Conservation (phyloP, 1,140 invertebrate genomes). For the Nomia melanderi region DNA sequence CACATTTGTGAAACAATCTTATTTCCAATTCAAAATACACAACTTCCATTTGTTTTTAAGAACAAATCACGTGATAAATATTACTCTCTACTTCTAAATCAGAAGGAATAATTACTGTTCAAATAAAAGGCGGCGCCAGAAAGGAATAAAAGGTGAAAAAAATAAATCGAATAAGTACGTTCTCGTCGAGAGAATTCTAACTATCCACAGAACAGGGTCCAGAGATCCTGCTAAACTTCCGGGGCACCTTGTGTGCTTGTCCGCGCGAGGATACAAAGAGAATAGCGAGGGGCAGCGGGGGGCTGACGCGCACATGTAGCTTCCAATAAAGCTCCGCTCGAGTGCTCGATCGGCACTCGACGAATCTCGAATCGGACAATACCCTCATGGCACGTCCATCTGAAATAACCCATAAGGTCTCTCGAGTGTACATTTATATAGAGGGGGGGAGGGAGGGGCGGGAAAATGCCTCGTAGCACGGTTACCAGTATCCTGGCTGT, state of each 20-base stretch:
- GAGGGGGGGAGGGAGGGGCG: not conserved
- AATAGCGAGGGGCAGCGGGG: not conserved
- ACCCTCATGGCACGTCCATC: constrained; percentile 64
- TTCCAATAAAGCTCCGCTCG: constrained; percentile 71
- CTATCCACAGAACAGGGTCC: too few relatives aligned
- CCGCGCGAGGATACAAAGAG: not conserved
- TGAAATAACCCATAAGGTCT: constrained; percentile 69
- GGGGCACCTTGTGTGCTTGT: constrained; percentile 12
- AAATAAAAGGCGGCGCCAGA: too few relatives aligned
- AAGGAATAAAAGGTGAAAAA: too few relatives aligned
- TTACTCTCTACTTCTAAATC: too few relatives aligned
- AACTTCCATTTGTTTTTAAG: too few relatives aligned
- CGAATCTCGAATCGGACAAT: constrained; percentile 70
- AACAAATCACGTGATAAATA: too few relatives aligned
- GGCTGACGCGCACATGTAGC: constrained; percentile 56
- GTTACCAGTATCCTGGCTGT: constrained; percentile 11
- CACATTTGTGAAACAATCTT: too few relatives aligned
- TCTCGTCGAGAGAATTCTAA: not conserved
- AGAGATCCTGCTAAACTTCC: not conserved
- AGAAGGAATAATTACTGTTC: too few relatives aligned
- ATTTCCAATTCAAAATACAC: too few relatives aligned
- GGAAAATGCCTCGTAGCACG: constrained; percentile 23
- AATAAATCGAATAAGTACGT: too few relatives aligned
- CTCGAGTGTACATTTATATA: constrained; percentile 35
- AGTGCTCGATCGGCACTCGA: constrained; percentile 70